Evolutionary conservation across 2,888 invertebrate species (phyloP).

Genomic region (Luperina testacea): DNA sequence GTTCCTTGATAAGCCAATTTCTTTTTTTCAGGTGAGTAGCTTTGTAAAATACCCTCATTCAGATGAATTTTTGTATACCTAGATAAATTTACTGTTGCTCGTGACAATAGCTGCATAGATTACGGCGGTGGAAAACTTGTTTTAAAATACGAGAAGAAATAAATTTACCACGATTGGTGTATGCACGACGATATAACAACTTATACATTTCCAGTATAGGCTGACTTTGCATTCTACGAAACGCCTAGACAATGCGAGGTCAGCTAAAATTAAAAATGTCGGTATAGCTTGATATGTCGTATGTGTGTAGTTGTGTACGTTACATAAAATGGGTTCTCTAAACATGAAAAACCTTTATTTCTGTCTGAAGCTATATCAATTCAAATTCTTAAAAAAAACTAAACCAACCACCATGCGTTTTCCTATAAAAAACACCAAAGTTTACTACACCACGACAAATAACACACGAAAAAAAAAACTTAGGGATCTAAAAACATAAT

Average conservation of each 20-base stretch:
- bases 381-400: neutral
- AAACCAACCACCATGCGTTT: neutral
- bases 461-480: slow-evolving; percentile 34
- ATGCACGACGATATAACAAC: neutral
- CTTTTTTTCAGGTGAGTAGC: slow-evolving; percentile 56
- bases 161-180: neutral
- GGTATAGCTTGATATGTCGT: neutral
- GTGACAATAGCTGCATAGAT: neutral
- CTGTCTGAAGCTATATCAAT: neutral
- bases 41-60: slow-evolving; percentile 45
- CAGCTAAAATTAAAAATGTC: neutral
- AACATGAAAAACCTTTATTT: neutral
- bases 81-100: neutral
- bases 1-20: slow-evolving; percentile 58
- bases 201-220: neutral
- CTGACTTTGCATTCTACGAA: neutral
- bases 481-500: slow-evolving; percentile 74
- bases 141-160: neutral
- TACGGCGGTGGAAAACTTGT: neutral
- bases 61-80: neutral
- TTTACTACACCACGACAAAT: neutral
- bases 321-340: neutral
- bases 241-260: neutral
- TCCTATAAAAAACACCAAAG: neutral
- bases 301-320: neutral